Evolutionary conservation across 2,888 invertebrate species (phyloP), one percentile per base, ranked within the genome.

Genomic region (Acleris emargana): DNA sequence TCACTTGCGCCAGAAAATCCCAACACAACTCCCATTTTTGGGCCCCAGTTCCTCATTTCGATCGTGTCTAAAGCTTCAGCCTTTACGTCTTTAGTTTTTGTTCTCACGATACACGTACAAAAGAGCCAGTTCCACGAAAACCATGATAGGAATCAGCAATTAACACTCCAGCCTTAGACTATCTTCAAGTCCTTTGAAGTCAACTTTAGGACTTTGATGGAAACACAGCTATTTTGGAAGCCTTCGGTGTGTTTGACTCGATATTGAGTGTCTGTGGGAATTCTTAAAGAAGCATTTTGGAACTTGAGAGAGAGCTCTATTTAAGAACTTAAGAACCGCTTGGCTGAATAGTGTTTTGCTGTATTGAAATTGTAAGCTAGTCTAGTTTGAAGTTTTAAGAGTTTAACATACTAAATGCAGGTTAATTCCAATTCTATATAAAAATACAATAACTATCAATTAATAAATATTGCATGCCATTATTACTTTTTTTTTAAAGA

Each of bases 81-180:
- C 54, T 54, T 69, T 51, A 67, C 61, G 66, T 67, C 59, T 69
- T 64, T 67, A 69, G 68, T 68, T 69, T 63, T 45, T 68, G 62
- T 69, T 68, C 61, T 66, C 69, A 53, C 68, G 16, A 45, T 53
- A 70, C 57, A 61, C 72, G 70, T 73, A 80, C 80, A 80, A 81
- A 79, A 78, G 77, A 69, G 20, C 54, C 45, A 43, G 68, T 47
- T 73, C 73, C 76, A 81, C 83, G 79, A 82, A 82, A 83, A 83
- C 70, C 75, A 67, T 80, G 84, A 84, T 84, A 83, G 69, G 75
- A 76, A 84, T 84, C 83, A 84, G 84, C 82, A 76, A 84, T 84
- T 84, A 84, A 83, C 83, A 82, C 84, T 80, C 77, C 72, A 76
- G 77, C 71, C 73, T 74, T 49, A 55, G 66, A 60, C 60, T 61